Conservation (phyloP, 2,888 invertebrate species). For the Orthosia gothica region DNA sequence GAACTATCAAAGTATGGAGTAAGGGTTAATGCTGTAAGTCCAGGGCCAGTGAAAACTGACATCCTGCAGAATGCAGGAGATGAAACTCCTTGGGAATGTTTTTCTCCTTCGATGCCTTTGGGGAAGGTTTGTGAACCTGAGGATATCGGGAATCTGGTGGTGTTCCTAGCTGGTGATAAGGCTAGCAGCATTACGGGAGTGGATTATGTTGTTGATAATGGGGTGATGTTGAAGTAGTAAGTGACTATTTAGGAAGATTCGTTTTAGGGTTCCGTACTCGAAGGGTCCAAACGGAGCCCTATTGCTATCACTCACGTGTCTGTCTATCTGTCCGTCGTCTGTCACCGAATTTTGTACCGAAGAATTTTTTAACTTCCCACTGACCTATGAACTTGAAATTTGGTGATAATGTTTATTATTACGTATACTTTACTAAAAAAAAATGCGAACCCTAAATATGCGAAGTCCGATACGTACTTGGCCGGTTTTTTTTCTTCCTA, state of each 20-base stretch:
- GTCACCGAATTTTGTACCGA: too few relatives aligned
- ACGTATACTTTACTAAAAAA: too few relatives aligned
- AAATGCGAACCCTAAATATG: too few relatives aligned
- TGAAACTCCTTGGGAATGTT: conserved; percentile 86
- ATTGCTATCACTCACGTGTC: too few relatives aligned
- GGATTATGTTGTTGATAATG: conserved; percentile 71
- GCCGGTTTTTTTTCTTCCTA: too few relatives aligned
- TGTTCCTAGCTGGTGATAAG: conserved; percentile 72
- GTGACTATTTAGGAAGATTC: not conserved
- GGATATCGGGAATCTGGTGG: conserved; percentile 71
- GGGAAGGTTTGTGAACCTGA: conserved; percentile 68
- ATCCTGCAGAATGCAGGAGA: conserved; percentile 84
- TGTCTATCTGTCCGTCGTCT: too few relatives aligned
- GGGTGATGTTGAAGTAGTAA: conserved; percentile 78
- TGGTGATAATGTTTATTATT: too few relatives aligned
- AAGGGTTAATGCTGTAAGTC: conserved; percentile 69
- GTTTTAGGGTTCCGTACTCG: not conserved
- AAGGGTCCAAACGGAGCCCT: too few relatives aligned
- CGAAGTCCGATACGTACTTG: too few relatives aligned
- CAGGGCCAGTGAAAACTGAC: conserved; percentile 71
- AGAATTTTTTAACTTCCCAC: too few relatives aligned
- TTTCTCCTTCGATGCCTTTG: conserved; percentile 58
- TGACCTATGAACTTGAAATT: too few relatives aligned
- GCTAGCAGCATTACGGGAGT: conserved; percentile 72
- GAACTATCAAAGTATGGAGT: conserved; percentile 70